Percentiles rank a stretch among this genome's conserved stretches.
Evolutionary conservation across 2,888 invertebrate genomes (phyloP).

Genomic region (Ormyrus thymus): DNA sequence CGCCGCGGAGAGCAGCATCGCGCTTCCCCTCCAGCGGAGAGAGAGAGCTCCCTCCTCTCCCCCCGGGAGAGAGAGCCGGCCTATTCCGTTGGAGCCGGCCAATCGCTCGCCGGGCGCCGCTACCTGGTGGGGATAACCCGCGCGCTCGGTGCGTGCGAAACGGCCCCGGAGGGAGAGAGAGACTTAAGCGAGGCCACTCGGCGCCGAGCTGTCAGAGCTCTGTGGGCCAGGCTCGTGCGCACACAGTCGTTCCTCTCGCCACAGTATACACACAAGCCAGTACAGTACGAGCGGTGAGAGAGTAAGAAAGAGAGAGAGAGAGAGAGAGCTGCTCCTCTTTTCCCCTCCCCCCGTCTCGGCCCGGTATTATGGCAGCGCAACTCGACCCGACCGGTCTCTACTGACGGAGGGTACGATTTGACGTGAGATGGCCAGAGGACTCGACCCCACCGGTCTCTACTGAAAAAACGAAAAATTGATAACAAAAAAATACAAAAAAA

Average conservation of each 20-base stretch:
- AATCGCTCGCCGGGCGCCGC: conserved; percentile 10
- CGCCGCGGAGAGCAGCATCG: too few species aligned
- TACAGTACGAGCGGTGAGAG: background rate
- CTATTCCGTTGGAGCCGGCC: conserved; percentile 69
- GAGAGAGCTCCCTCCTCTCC: conserved; percentile 19
- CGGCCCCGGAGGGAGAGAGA: conserved; percentile 44
- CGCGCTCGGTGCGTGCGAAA: conserved; percentile 54
- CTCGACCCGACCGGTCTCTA: conserved; percentile 71
- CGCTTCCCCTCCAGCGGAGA: background rate
- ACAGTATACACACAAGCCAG: background rate
- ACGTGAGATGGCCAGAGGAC: conserved; percentile 64
- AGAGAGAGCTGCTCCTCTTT: too few species aligned
- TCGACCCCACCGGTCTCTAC: conserved; percentile 72
- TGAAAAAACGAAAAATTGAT: conserved; percentile 61
- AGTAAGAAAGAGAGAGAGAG: too few species aligned
- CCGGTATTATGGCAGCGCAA: conserved; percentile 55
- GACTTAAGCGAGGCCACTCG: conserved; percentile 75
- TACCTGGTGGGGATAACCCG: conserved; percentile 69
- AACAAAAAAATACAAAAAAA: too few species aligned
- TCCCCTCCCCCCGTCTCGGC: conserved; percentile 20
- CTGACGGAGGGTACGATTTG: conserved; percentile 56
- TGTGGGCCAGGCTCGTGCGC: conserved; percentile 75
- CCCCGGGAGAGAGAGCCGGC: conserved; percentile 56
- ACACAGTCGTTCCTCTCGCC: conserved; percentile 54
- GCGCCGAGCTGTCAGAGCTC: conserved; percentile 75